phyloP scores from a whole-genome alignment of 2,888 invertebrate genomes.

The Acronicta psi region DNA sequence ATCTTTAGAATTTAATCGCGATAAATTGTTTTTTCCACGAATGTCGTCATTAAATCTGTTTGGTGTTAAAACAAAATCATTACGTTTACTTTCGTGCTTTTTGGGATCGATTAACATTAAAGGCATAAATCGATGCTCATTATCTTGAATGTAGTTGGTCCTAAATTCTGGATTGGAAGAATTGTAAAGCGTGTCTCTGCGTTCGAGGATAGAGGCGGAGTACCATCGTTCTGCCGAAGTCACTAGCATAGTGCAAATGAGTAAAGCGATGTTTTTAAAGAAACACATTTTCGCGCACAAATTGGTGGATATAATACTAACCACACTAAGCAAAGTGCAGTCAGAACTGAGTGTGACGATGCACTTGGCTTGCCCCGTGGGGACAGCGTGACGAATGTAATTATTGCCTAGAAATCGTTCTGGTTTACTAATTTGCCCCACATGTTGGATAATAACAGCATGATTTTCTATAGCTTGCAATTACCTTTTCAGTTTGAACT shows the following conservation, averaged over 20 bases:
- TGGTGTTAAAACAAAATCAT: conserved; percentile 7
- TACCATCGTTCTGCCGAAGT: conserved; percentile 70
- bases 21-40: conserved; percentile 8
- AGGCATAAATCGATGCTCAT: conserved; percentile 39
- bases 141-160: conserved; percentile 23
- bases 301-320: conserved; percentile 15
- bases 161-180: conserved; percentile 13
- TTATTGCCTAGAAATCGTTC: conserved; percentile 80
- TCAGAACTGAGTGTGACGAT: conserved; percentile 60
- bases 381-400: conserved; percentile 76
- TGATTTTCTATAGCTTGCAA: conserved; percentile 17
- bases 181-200: conserved; percentile 30
- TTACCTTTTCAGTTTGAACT: conserved; percentile 25
- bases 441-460: conserved; percentile 53
- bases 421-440: conserved; percentile 72
- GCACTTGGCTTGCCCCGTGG: conserved; percentile 62
- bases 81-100: conserved; percentile 17
- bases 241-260: conserved; percentile 48
- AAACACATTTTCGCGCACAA: conserved; percentile 49
- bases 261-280: conserved; percentile 38
- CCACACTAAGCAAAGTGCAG: conserved; percentile 30
- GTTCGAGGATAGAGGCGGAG: conserved; percentile 62
- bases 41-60: conserved; percentile 5
- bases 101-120: conserved; percentile 35
- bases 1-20: conserved; percentile 26